Base-by-base conservation (phyloP, 2,888 invertebrate genomes). In the Agrochola circellaris region DNA sequence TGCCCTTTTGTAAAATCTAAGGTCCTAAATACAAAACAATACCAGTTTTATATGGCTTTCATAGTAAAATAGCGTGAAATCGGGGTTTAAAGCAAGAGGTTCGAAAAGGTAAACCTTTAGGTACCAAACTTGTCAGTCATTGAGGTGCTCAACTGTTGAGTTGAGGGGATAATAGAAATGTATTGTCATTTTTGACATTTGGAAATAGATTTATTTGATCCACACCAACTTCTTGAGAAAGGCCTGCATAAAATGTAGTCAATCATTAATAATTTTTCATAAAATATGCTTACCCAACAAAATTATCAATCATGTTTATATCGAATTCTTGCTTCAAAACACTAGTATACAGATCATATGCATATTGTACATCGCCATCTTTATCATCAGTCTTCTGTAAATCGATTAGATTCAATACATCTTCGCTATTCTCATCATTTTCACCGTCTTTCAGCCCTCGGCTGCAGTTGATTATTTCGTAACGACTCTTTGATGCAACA, bases 331-430 rank as follows among this genome's bases (percentile, higher is more conserved):
- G 90, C 80, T 93, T 95, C 1, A 94, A 92, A 6, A 93, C 93
- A 8, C 95, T 92, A 9, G 94, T 93, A 77, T 97, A 97, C 70
- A 97, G 79, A 84, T 97, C 97, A 84, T 96, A 97, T 6, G 94
- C 95, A 89, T 95, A 96, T 74, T 95, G 91, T 0, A 90, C 91
- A 83, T 93, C 89, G 0, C 85, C 87, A 71, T 92, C 90, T 23
- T 90, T 91, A 75, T 94, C 93, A 67, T 87, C 91, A 3, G 89
- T 87, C 58, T 90, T 93, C 70, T 90, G 91, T 72, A 97, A 85
- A 80, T 97, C 97, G 3, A 97, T 94, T 77, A 96, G 86, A 88
- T 95, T 91, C 77, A 93, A 91, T 3, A 89, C 23, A 61, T 92
- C 90, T 1, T 93, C 90, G 15, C 58, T 69, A 0, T 84, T 84